These are phyloP conservation scores for Ctenochaetus hawaiiensis DNA, from an alignment of 2,797 vertebrate genomes.

Conservation along the genomic window DNA sequence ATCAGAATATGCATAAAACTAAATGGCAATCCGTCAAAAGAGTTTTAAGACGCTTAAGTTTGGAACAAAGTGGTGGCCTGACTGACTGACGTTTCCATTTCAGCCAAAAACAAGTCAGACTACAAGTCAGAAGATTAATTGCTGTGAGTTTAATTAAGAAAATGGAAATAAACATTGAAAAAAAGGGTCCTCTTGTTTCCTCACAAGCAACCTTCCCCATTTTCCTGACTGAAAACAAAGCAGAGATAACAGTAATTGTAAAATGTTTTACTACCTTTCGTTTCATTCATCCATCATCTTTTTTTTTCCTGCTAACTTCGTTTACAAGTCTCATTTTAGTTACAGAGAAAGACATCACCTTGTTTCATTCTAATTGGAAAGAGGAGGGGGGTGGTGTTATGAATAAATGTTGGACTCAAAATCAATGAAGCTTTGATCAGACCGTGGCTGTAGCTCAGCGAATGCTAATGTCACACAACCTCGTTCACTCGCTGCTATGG, in stretches of 20 bases:
- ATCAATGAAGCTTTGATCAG: slow-evolving; percentile 80
- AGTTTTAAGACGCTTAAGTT: background rate
- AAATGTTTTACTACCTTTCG: background rate
- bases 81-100: background rate
- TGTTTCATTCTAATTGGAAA: slow-evolving; percentile 47
- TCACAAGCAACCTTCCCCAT: background rate
- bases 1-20: too few relatives aligned
- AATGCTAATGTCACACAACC: slow-evolving; percentile 72
- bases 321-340: slow-evolving; percentile 57
- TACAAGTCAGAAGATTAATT: background rate
- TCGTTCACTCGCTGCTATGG: slow-evolving; percentile 70
- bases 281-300: slow-evolving; percentile 8
- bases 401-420: slow-evolving; percentile 74
- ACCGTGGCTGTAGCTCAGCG: slow-evolving; percentile 38
- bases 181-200: slow-evolving; percentile 1
- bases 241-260: slow-evolving; percentile 1
- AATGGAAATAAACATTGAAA: background rate
- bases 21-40: background rate
- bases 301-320: slow-evolving; percentile 7
- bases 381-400: slow-evolving; percentile 45
- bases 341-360: slow-evolving; percentile 39
- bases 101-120: background rate
- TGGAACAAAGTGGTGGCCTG: background rate
- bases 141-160: background rate
- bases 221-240: slow-evolving; percentile 1